Percentiles rank a stretch among this genome's conserved stretches.
These are phyloP conservation scores for Parauchenoglanis punctatus DNA, from an alignment of 2,797 vertebrate species.

Conservation along the genomic window DNA sequence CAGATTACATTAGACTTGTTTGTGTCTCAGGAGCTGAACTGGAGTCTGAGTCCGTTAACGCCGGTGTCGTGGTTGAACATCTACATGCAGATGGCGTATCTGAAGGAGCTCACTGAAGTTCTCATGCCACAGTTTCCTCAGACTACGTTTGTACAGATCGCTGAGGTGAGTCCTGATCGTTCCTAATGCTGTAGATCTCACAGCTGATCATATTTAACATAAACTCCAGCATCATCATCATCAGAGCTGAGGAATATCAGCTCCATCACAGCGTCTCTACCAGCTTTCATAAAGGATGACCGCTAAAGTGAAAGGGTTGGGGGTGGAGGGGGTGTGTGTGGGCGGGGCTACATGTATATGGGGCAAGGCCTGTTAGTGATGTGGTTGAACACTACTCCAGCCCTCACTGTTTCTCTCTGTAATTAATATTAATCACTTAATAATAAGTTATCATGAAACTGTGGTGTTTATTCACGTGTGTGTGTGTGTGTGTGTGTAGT, in stretches of 20 bases:
- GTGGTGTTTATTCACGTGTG: too few species aligned
- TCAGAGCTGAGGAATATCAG: background rate
- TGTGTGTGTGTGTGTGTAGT: conserved; percentile 61
- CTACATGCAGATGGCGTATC: conserved; percentile 95
- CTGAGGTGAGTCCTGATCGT: conserved; percentile 76
- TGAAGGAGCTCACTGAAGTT: conserved; percentile 79
- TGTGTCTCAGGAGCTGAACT: conserved; percentile 85
- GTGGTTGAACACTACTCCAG: too few species aligned
- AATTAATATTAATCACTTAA: too few species aligned
- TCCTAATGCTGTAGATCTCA: background rate
- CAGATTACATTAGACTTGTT: background rate
- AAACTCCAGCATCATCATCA: background rate
- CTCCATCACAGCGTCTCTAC: background rate
- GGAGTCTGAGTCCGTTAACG: conserved; percentile 91
- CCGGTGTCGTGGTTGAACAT: conserved; percentile 93
- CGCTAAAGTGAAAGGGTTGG: background rate
- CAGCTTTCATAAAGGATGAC: background rate
- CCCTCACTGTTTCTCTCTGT: too few species aligned
- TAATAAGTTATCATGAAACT: too few species aligned
- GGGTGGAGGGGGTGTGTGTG: background rate
- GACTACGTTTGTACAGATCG: conserved; percentile 87
- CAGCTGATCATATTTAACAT: background rate
- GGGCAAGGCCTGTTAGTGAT: too few species aligned
- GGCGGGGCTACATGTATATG: too few species aligned
- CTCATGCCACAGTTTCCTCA: conserved; percentile 91